Evolutionary conservation across 1,140 invertebrate species (phyloP).

Genomic region (Zeugodacus cucurbitae): DNA sequence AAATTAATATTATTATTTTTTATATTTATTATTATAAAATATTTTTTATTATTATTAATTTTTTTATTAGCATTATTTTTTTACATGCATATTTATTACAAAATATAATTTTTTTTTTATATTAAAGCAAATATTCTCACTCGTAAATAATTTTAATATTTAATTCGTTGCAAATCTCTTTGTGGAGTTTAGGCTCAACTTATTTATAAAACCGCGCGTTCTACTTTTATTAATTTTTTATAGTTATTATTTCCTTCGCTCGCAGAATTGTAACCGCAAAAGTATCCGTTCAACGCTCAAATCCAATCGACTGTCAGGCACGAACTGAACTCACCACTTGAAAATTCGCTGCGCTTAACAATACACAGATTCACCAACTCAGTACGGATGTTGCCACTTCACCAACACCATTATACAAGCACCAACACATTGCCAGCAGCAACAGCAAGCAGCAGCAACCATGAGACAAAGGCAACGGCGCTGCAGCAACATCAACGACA

Average conservation of each 20-base stretch:
- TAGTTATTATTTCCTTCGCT: neutral
- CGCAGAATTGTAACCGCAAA: neutral
- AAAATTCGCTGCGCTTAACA: constrained; percentile 3
- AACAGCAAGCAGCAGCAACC: neutral
- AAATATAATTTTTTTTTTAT: too few species aligned
- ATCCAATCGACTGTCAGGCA: neutral
- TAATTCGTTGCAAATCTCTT: too few species aligned
- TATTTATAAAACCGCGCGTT: neutral
- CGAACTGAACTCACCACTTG: constrained; percentile 28
- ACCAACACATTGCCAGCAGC: neutral
- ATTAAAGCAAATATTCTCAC: too few species aligned
- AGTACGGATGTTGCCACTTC: neutral
- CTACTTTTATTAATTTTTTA: neutral
- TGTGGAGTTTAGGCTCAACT: neutral
- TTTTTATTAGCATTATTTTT: neutral
- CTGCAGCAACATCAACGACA: neutral
- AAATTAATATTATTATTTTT: too few species aligned
- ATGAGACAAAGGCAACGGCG: neutral
- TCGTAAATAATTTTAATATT: too few species aligned
- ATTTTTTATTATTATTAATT: neutral
- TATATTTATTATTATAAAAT: too few species aligned
- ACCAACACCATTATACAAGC: neutral
- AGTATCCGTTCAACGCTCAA: neutral
- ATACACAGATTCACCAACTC: constrained; percentile 17
- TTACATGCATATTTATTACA: too few species aligned